Evolutionary conservation across 2,113 vertebrate species (phyloP).

Genomic region (Notarius lentiginosus): DNA sequence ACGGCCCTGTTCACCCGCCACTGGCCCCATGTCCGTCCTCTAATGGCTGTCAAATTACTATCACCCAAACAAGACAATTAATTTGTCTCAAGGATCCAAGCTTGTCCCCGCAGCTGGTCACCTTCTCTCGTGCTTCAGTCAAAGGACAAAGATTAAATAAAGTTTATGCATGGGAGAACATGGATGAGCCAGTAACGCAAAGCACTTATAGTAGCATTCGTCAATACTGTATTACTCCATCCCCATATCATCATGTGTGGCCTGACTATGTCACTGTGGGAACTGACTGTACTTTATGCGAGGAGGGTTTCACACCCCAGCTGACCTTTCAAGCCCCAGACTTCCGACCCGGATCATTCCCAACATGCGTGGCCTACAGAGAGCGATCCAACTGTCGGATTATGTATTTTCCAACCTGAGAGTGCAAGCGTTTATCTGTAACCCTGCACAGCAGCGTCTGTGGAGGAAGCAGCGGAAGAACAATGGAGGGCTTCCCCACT

Average conservation of each 20-base stretch:
- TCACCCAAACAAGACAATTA: slow-evolving; percentile 76
- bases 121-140: slow-evolving; percentile 39
- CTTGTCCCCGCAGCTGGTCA: slow-evolving; percentile 26
- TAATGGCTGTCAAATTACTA: slow-evolving; percentile 80
- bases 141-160: slow-evolving; percentile 48
- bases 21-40: slow-evolving; percentile 61
- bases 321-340: slow-evolving; percentile 6
- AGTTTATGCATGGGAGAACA: slow-evolving; percentile 24
- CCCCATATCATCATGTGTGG: slow-evolving; percentile 39
- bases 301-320: slow-evolving; percentile 3
- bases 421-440: slow-evolving; percentile 56
- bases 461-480: slow-evolving; percentile 72
- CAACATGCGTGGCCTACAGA: slow-evolving; percentile 15
- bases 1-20: slow-evolving; percentile 47
- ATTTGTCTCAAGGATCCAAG: slow-evolving; percentile 51
- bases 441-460: slow-evolving; percentile 67
- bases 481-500: slow-evolving; percentile 73
- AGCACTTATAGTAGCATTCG: slow-evolving; percentile 20
- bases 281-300: background rate
- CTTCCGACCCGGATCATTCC: slow-evolving; percentile 20
- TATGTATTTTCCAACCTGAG: slow-evolving; percentile 33
- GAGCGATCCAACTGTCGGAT: slow-evolving; percentile 41
- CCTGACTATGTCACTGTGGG: slow-evolving; percentile 40
- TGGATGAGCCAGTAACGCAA: background rate
- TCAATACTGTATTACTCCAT: slow-evolving; percentile 17